These are phyloP conservation scores for Notoglanidium macrostoma DNA, from an alignment of 2,797 vertebrate species.

Conservation along the genomic window DNA sequence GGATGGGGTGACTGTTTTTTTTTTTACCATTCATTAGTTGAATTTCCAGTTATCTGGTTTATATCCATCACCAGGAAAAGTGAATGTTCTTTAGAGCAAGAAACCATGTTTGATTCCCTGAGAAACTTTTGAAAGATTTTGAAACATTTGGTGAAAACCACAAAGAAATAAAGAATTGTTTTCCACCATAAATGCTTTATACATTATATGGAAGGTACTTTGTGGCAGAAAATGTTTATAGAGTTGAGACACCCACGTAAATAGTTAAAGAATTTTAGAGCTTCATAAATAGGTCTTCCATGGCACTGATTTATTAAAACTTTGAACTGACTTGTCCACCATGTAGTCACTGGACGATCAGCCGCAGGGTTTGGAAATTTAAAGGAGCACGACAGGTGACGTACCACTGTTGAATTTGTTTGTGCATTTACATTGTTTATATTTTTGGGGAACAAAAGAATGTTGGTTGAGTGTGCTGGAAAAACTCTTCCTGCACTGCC, in stretches of 20 bases:
- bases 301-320: neutral
- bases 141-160: neutral
- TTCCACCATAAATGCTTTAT: neutral
- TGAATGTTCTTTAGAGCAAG: neutral
- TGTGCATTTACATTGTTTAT: neutral
- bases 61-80: neutral
- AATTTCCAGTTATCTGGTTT: neutral
- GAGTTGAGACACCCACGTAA: neutral
- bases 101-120: neutral
- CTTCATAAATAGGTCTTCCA: neutral
- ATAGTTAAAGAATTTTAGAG: neutral
- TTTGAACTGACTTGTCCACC: neutral
- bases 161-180: neutral
- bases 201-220: neutral
- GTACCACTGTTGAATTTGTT: neutral
- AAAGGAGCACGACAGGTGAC: neutral
- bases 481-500: conserved; percentile 19
- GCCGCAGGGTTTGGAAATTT: neutral
- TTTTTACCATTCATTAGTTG: neutral
- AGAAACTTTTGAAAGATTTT: neutral
- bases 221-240: neutral
- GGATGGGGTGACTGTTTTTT: neutral
- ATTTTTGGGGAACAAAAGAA: neutral
- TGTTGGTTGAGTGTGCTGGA: conserved; percentile 31
- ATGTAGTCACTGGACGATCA: neutral